Evolutionary conservation across 2,888 invertebrate genomes (phyloP), one percentile per base, ranked within the genome.

Genomic region (Shargacucullia verbasci): DNA sequence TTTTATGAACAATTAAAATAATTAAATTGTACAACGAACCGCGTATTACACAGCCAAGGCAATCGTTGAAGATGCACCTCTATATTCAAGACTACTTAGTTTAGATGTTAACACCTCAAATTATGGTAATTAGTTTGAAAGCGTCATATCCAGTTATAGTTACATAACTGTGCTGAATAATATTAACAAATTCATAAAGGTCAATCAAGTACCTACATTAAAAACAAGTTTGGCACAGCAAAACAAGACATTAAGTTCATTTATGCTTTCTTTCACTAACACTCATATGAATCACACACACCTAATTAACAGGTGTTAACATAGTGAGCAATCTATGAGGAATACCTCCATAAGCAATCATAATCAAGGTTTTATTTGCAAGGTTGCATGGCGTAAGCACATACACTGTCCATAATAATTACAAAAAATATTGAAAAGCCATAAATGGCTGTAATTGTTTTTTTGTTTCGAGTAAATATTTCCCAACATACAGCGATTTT

Each of bases 321-420:
- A 37, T 13, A 14, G 20, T 6, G 34, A 37, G 3, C 15, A 48
- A 47, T 48, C 35, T 3, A 20, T 20, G 20, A 20, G 4, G 20
- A 20, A 27, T 50, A 67, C 47, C 29, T 37, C 33, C 20, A 34
- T 55, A 54, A 38, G 34, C 29, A 43, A 41, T 43, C 25, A 12
- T 55, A 34, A 49, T 46, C 62, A 65, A 68, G 56, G 62, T 38
- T 31, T 20, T 4, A n/a, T n/a, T n/a, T n/a, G n/a, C n/a, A n/a
- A n/a, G n/a, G n/a, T 20, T 2, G 20, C 20, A 20, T 20, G 4
- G 20, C 4, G 20, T 20, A 4, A n/a, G n/a, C n/a, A n/a, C n/a
- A 20, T 20, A 20, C 4, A 3, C 20, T 20, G 20, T 20, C 20
- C 20, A 20, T 20, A 20, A 20, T 20, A 20, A 4, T 20, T 20